Evolutionary conservation across 2,797 vertebrate genomes (phyloP).

Genomic region (Falco berigora): DNA sequence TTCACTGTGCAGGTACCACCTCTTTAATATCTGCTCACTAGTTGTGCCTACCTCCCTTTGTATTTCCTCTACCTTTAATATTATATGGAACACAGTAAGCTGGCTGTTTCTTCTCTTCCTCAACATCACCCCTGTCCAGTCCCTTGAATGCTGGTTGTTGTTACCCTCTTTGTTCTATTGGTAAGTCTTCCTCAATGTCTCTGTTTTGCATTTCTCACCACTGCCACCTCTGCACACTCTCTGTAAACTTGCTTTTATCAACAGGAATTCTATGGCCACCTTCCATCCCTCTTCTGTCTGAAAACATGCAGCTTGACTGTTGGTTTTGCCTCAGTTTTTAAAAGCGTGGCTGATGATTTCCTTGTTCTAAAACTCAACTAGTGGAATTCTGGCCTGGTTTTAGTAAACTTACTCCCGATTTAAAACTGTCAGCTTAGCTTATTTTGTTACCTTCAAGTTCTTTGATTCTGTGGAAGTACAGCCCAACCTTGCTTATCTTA

Average conservation of each 20-base stretch:
- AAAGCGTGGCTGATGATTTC: background rate
- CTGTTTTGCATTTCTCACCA: background rate
- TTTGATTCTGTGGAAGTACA: background rate
- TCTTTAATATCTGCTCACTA: accelerated
- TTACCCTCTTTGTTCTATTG: background rate
- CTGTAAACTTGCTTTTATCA: background rate
- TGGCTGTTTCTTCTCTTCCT: background rate
- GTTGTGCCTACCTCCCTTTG: accelerated
- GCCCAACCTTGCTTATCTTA: background rate
- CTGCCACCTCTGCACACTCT: background rate
- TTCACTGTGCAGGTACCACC: too few species aligned
- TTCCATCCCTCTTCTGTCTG: accelerated
- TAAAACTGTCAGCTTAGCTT: background rate
- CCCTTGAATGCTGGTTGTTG: background rate
- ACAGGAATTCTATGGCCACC: background rate
- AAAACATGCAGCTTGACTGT: background rate
- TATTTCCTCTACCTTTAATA: too few species aligned
- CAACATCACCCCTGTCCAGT: background rate
- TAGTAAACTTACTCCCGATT: background rate
- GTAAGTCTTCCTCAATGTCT: too few species aligned
- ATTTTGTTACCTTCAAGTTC: accelerated
- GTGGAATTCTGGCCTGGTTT: background rate
- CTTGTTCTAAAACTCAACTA: background rate
- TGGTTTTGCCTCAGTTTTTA: background rate
- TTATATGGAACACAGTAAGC: accelerated